Evolutionary conservation across 2,888 invertebrate species (phyloP).

Genomic region (Agrochola lota): DNA sequence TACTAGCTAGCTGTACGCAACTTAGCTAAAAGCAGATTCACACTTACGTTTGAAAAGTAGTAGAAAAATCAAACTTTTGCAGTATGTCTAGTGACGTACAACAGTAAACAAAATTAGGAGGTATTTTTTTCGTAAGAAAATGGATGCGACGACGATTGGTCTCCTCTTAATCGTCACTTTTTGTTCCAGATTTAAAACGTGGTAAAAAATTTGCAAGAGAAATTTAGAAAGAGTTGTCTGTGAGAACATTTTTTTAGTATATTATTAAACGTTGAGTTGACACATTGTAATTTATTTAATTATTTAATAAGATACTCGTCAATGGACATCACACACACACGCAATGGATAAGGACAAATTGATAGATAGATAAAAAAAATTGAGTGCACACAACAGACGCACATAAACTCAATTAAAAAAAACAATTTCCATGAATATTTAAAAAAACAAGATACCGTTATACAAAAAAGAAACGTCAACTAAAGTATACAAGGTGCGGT

Average conservation of each 20-base stretch:
- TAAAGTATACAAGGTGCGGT: too few relatives aligned
- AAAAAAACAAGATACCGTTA: too few relatives aligned
- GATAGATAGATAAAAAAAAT: too few relatives aligned
- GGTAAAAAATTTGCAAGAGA: background rate
- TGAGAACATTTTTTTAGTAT: slow-evolving; percentile 1
- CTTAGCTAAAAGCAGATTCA: background rate
- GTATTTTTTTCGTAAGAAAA: background rate
- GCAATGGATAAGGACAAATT: background rate
- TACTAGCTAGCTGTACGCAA: background rate
- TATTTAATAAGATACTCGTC: background rate
- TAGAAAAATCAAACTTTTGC: background rate
- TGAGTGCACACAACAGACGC: too few relatives aligned
- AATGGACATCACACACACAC: background rate
- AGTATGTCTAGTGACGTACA: background rate
- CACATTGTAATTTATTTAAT: background rate
- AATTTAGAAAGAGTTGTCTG: slow-evolving; percentile 19
- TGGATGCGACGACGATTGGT: background rate
- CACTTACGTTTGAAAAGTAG: background rate
- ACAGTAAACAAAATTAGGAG: background rate
- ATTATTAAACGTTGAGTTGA: slow-evolving; percentile 23
- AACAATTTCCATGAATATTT: too few relatives aligned
- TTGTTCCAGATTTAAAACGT: slow-evolving; percentile 27
- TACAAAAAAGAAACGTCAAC: too few relatives aligned
- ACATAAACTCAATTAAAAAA: too few relatives aligned
- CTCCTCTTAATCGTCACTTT: background rate